A percentile compares a stretch with the other conserved stretches of the same genome.
These are phyloP conservation scores for Epinotia brunnichana DNA, from an alignment of 2,888 invertebrate species.

Conservation along the genomic window DNA sequence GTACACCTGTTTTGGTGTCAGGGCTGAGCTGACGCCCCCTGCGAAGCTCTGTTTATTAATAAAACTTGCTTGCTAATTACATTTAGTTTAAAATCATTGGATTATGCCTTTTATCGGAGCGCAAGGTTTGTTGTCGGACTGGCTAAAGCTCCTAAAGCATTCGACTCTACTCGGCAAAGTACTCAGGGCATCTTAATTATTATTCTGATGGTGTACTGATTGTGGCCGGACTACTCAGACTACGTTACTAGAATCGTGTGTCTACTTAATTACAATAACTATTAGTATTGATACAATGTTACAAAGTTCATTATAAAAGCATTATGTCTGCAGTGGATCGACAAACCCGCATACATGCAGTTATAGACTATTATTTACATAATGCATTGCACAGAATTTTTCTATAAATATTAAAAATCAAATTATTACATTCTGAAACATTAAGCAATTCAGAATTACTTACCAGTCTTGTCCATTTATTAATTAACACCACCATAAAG, in stretches of 20 bases:
- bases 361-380: background rate
- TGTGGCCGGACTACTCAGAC: background rate
- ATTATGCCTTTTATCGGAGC: background rate
- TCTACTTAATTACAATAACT: slow-evolving; percentile 13
- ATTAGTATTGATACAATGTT: slow-evolving; percentile 14
- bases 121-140: background rate
- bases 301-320: background rate
- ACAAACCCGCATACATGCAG: background rate
- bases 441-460: background rate
- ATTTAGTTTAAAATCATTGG: background rate
- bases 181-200: background rate
- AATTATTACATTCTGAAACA: background rate
- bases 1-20: slow-evolving; percentile 37
- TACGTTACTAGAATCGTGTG: slow-evolving; percentile 31
- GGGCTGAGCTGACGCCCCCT: slow-evolving; percentile 5
- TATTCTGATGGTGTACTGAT: slow-evolving; percentile 10
- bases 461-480: background rate
- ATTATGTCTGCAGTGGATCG: background rate
- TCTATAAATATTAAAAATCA: background rate
- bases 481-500: background rate
- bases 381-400: background rate
- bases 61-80: background rate
- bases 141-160: background rate
- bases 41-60: background rate
- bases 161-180: background rate